These are phyloP conservation scores for Tringa solitaria DNA, from an alignment of 2,113 vertebrate species.

Conservation along the genomic window DNA sequence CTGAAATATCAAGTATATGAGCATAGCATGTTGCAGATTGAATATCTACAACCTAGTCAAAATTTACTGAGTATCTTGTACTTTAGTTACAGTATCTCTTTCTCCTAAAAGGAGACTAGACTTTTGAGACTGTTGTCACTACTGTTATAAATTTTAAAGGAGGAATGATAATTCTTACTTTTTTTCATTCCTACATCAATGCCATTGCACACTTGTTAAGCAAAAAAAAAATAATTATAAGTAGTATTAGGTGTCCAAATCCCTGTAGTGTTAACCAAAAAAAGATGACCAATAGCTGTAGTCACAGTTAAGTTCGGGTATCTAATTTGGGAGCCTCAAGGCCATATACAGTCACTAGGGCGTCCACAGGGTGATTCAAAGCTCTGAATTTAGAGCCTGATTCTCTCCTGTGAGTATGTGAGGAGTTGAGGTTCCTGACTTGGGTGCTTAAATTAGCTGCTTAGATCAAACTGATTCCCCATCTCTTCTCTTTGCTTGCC, in stretches of 20 bases:
- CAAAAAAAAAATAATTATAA: background rate
- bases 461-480: background rate
- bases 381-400: conserved; percentile 7
- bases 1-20: background rate
- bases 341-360: background rate
- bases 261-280: background rate
- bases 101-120: background rate
- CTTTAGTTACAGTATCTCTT: background rate
- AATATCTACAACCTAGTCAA: too few species aligned
- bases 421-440: background rate
- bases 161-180: background rate
- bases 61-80: accelerated
- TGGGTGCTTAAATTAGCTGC: background rate
- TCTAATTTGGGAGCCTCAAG: background rate
- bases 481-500: background rate
- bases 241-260: background rate
- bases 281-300: background rate
- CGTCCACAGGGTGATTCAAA: background rate
- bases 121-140: background rate
- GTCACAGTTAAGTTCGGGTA: background rate
- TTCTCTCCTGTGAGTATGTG: background rate
- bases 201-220: background rate
- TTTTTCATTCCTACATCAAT: background rate
- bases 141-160: background rate
- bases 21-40: background rate